Conservation (phyloP, 2,797 vertebrate genomes). For the Diglossa cyanea region DNA sequence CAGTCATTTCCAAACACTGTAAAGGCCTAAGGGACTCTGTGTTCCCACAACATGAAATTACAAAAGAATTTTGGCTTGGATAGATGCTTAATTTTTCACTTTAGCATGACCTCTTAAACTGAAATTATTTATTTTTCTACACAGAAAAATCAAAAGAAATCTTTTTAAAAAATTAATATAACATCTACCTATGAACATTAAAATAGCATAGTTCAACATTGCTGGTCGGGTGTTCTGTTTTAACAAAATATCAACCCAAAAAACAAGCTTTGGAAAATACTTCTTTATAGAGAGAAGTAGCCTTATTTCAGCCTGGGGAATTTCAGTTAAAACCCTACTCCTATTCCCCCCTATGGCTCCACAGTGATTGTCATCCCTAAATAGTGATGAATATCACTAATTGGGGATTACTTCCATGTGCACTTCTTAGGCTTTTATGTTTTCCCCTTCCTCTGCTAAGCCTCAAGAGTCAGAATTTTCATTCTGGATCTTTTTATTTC, state of each 20-base stretch:
- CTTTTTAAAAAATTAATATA: rapidly evolving
- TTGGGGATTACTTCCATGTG: not conserved
- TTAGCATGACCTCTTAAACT: not conserved
- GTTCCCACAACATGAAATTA: not conserved
- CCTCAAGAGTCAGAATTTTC: not conserved
- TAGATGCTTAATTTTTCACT: not conserved
- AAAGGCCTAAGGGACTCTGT: not conserved
- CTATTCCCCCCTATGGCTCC: not conserved
- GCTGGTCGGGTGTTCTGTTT: not conserved
- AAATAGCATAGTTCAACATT: not conserved
- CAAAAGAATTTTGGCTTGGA: not conserved
- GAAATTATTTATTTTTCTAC: not conserved
- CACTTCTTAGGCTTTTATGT: not conserved
- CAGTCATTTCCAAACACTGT: not conserved
- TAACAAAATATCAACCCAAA: not conserved
- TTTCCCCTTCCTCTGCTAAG: not conserved
- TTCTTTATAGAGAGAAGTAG: not conserved
- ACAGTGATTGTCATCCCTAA: not conserved
- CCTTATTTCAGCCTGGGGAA: not conserved
- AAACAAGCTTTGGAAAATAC: not conserved
- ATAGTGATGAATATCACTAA: not conserved
- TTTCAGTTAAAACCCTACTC: not conserved
- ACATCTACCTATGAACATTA: not conserved
- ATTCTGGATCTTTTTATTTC: not conserved
- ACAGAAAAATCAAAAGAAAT: not conserved